A percentile compares a stretch with the other conserved stretches of the same genome.
These are phyloP conservation scores for Eublepharis macularius DNA, from an alignment of 2,113 vertebrate species.

Conservation along the genomic window DNA sequence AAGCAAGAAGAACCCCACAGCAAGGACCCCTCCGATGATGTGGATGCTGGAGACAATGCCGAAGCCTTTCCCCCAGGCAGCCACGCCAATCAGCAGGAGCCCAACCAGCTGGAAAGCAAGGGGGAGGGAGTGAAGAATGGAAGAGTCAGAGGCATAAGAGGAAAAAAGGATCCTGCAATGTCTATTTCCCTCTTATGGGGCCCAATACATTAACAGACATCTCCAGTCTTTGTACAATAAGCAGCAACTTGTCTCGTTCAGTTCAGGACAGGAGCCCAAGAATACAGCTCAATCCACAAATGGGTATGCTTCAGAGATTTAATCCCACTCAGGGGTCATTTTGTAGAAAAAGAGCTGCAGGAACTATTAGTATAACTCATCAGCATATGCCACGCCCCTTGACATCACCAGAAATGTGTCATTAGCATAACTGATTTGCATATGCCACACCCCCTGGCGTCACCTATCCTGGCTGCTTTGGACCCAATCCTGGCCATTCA, in stretches of 20 bases:
- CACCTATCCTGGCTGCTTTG: too few species aligned
- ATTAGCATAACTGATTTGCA: too few species aligned
- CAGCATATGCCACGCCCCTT: too few species aligned
- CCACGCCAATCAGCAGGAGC: slow-evolving; percentile 89
- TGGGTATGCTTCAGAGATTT: neutral
- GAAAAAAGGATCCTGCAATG: neutral
- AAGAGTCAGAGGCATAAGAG: neutral
- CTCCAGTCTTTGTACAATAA: neutral
- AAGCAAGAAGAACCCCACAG: slow-evolving; percentile 90
- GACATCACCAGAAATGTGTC: too few species aligned
- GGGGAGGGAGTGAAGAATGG: neutral
- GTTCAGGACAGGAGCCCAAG: neutral
- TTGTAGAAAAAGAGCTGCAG: too few species aligned
- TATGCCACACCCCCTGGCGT: too few species aligned
- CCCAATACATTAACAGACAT: neutral
- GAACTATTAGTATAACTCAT: too few species aligned
- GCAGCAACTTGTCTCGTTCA: neutral
- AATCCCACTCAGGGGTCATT: neutral
- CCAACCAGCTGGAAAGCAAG: slow-evolving; percentile 82
- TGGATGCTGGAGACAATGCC: slow-evolving; percentile 90
- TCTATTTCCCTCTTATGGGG: neutral
- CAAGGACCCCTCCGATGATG: slow-evolving; percentile 91
- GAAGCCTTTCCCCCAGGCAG: slow-evolving; percentile 90
- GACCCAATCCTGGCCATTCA: too few species aligned
- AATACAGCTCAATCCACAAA: neutral